Conservation (phyloP, 2,113 vertebrate species). For the Esox niger region DNA sequence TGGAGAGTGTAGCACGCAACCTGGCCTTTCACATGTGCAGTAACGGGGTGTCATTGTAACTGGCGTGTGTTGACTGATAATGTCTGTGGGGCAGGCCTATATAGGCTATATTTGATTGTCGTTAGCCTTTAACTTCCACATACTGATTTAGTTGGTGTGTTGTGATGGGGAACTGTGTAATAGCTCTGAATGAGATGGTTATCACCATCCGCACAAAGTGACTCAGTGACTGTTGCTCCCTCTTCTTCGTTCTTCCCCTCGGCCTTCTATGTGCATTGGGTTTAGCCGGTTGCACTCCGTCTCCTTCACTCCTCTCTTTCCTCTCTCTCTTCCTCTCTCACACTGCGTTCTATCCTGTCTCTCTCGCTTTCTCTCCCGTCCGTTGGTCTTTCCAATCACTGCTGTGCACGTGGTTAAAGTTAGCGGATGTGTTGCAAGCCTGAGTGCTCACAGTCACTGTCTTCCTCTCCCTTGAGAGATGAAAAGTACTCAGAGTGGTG, state of each 20-base stretch:
- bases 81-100: too few relatives aligned
- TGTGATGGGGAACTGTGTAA: not conserved
- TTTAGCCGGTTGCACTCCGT: not conserved
- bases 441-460: constrained; percentile 45
- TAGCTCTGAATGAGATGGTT: constrained; percentile 12
- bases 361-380: constrained; percentile 3
- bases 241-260: not conserved
- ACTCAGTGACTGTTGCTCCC: not conserved
- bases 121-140: too few relatives aligned
- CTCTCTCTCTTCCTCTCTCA: not conserved
- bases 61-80: not conserved
- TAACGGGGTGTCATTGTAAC: not conserved
- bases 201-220: constrained; percentile 3
- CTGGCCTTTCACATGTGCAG: not conserved
- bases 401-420: constrained; percentile 28
- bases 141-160: not conserved
- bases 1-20: not conserved
- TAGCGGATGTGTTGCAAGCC: constrained; percentile 38
- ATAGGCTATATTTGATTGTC: too few relatives aligned
- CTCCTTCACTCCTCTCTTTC: not conserved
- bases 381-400: constrained; percentile 21
- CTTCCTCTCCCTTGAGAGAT: constrained; percentile 43
- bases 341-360: not conserved
- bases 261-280: not conserved
- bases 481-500: constrained; percentile 48